Percentiles rank a stretch among this genome's conserved stretches.
These are phyloP conservation scores for Andricus quercusramuli DNA, from an alignment of 2,888 invertebrate species.

Conservation along the genomic window DNA sequence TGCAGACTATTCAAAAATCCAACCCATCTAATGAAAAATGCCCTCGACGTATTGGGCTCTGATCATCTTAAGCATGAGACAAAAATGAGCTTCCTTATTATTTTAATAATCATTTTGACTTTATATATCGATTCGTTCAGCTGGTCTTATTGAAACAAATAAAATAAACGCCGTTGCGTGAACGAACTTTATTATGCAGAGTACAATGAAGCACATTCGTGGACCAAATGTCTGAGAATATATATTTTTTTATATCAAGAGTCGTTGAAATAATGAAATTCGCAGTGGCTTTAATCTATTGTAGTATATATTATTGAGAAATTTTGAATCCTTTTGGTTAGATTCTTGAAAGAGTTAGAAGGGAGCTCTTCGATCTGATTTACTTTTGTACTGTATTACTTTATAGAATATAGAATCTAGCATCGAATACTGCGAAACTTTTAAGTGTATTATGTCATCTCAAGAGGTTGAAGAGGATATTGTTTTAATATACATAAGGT, in stretches of 20 bases:
- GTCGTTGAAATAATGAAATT: constrained; percentile 18
- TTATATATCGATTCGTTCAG: not conserved
- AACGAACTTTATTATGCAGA: not conserved
- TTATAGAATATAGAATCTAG: not conserved
- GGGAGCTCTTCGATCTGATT: constrained; percentile 24
- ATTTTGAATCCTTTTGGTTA: constrained; percentile 27
- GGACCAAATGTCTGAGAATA: constrained; percentile 35
- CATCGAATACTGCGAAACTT: not conserved
- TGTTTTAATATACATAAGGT: constrained; percentile 20
- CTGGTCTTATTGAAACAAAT: not conserved
- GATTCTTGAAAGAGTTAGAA: not conserved
- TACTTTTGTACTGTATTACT: not conserved
- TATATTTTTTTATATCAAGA: constrained; percentile 21
- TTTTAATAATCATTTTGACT: no score
- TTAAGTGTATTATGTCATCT: not conserved
- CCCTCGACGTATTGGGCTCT: no score
- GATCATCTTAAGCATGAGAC: no score
- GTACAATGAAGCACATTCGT: not conserved
- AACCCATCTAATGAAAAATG: no score
- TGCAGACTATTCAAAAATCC: no score
- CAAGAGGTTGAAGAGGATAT: constrained; percentile 7
- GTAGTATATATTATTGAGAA: not conserved
- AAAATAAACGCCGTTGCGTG: not conserved
- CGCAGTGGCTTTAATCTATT: constrained; percentile 4
- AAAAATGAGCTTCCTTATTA: no score